Conservation (phyloP, 2,888 invertebrate genomes). For the Electrophaes corylata region DNA sequence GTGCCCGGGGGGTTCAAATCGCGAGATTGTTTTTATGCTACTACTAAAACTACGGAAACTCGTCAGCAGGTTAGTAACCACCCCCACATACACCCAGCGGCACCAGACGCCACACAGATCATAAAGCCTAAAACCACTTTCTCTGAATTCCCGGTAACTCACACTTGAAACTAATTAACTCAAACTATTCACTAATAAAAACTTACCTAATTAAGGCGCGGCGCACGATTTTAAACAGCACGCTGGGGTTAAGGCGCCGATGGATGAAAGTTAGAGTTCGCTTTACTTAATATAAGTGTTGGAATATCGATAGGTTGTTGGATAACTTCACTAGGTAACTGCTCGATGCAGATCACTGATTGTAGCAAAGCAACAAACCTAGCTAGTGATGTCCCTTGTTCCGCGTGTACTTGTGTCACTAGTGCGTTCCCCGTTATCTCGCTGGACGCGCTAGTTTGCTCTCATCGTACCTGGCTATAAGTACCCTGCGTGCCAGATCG, state of each 20-base stretch:
- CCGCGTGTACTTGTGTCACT: no score
- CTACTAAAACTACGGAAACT: no score
- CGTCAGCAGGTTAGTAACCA: not conserved
- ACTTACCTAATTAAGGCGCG: constrained; percentile 33
- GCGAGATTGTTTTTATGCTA: no score
- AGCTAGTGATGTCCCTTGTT: not conserved
- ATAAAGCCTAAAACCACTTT: not conserved
- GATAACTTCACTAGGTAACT: not conserved
- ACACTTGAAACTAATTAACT: constrained; percentile 15
- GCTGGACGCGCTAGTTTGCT: no score
- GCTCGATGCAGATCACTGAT: not conserved
- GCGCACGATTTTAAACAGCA: constrained; percentile 27
- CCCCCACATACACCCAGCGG: no score
- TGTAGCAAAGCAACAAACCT: not conserved
- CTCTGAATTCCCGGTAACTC: constrained; percentile 3
- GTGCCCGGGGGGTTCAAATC: no score
- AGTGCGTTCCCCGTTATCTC: no score
- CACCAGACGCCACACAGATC: no score
- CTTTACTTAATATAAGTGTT: constrained; percentile 8
- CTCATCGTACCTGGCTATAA: no score
- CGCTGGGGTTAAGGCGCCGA: constrained; percentile 7
- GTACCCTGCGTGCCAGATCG: no score
- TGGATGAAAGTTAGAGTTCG: constrained; percentile 1
- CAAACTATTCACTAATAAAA: constrained; percentile 26
- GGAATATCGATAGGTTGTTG: constrained; percentile 15